These are phyloP conservation scores for Solen grandis DNA, from an alignment of 1,140 invertebrate genomes.

Conservation along the genomic window DNA sequence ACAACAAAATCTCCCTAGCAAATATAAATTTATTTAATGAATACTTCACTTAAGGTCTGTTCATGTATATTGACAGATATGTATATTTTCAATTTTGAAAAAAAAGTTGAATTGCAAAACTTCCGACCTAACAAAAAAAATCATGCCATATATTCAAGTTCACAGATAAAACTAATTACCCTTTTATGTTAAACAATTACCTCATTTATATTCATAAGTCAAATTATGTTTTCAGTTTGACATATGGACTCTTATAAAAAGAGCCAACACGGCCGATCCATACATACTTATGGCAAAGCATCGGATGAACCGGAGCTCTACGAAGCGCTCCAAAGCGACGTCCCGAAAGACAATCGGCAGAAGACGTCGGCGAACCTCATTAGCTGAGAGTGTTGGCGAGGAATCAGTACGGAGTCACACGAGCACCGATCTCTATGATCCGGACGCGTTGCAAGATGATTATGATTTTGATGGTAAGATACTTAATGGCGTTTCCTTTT, in stretches of 20 bases:
- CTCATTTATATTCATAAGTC: background rate
- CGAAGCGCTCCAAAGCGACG: slow-evolving; percentile 14
- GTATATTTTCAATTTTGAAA: no score
- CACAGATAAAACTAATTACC: no score
- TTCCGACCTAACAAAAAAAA: no score
- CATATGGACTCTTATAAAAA: slow-evolving; percentile 47
- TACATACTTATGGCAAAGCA: slow-evolving; percentile 53
- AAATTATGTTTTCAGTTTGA: slow-evolving; percentile 41
- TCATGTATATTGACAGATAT: no score
- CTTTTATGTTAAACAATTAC: no score
- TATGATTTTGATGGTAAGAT: slow-evolving; percentile 45
- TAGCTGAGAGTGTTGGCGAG: slow-evolving; percentile 1
- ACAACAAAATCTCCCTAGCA: no score
- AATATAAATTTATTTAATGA: no score
- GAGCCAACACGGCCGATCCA: slow-evolving; percentile 41
- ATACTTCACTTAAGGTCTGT: no score
- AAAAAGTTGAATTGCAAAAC: no score
- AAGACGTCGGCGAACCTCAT: slow-evolving; percentile 13
- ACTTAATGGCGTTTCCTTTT: background rate
- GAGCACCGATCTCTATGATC: slow-evolving; percentile 28
- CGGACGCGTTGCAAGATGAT: slow-evolving; percentile 12
- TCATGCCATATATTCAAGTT: no score
- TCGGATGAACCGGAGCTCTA: slow-evolving; percentile 26
- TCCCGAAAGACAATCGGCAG: slow-evolving; percentile 8
- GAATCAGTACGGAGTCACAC: slow-evolving; percentile 20